Evolutionary conservation across 2,888 invertebrate genomes (phyloP).

Genomic region (Epirrhoe tristata): DNA sequence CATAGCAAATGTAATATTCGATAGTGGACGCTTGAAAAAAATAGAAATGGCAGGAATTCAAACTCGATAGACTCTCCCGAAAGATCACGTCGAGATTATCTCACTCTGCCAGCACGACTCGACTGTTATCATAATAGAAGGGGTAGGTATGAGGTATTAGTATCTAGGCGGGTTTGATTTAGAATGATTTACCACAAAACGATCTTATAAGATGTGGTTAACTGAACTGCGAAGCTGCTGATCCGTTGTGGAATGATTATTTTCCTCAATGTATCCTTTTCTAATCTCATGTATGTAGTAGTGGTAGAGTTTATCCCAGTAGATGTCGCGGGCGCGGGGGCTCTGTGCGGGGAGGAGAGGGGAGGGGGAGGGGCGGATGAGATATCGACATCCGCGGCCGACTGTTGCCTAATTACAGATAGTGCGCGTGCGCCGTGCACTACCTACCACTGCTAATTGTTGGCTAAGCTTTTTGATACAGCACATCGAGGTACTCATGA

Average conservation of each 20-base stretch:
- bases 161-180: no score
- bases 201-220: no score
- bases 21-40: no score
- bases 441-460: neutral
- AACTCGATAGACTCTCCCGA: no score
- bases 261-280: slow-evolving; percentile 14
- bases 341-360: neutral
- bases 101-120: no score
- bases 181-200: no score
- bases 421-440: neutral
- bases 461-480: neutral
- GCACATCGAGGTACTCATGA: neutral
- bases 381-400: slow-evolving; percentile 36
- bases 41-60: no score
- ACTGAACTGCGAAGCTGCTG: neutral
- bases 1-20: no score
- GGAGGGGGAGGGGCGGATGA: slow-evolving; percentile 26
- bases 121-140: no score
- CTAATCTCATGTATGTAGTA: neutral
- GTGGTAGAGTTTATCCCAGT: slow-evolving; percentile 15
- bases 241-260: neutral
- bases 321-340: neutral
- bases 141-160: no score
- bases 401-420: slow-evolving; percentile 32
- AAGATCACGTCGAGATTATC: no score